Evolutionary conservation across 2,888 invertebrate genomes (phyloP).

Genomic region (Eristalinus sepulchralis): DNA sequence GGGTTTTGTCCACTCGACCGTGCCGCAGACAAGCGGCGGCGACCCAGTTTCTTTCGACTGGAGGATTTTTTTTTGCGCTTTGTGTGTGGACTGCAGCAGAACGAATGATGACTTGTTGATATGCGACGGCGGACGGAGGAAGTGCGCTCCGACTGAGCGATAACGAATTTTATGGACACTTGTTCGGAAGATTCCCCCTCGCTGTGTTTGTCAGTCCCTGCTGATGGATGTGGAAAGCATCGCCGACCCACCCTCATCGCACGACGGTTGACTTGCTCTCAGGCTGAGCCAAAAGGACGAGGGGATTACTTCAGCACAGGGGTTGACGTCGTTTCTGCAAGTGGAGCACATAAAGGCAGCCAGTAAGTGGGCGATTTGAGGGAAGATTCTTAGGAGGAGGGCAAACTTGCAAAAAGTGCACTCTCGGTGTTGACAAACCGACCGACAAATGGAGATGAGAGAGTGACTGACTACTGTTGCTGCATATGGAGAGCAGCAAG

Average conservation of each 20-base stretch:
- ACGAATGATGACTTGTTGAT: conserved; percentile 63
- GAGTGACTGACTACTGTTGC: neutral
- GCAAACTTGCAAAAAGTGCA: neutral
- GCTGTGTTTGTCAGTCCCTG: neutral
- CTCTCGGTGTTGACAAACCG: neutral
- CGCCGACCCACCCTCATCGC: neutral
- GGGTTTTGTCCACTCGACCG: conserved; percentile 24
- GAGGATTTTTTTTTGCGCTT: conserved; percentile 31
- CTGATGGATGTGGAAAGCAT: neutral
- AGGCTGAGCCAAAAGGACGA: neutral
- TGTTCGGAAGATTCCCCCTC: neutral
- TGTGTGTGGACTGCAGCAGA: neutral
- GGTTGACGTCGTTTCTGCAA: neutral
- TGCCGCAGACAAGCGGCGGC: conserved; percentile 53
- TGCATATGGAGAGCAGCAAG: neutral
- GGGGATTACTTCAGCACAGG: neutral
- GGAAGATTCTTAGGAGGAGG: neutral
- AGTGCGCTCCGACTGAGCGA: neutral
- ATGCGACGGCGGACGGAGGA: conserved; percentile 9
- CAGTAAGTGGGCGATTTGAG: neutral
- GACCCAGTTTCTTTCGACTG: conserved; percentile 51
- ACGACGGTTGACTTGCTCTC: neutral
- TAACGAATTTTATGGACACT: neutral
- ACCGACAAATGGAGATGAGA: neutral
- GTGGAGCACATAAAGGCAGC: too few relatives aligned